Evolutionary conservation across 2,888 invertebrate species (phyloP), one percentile per base, ranked within the genome.

Genomic region (Nebria brevicollis): DNA sequence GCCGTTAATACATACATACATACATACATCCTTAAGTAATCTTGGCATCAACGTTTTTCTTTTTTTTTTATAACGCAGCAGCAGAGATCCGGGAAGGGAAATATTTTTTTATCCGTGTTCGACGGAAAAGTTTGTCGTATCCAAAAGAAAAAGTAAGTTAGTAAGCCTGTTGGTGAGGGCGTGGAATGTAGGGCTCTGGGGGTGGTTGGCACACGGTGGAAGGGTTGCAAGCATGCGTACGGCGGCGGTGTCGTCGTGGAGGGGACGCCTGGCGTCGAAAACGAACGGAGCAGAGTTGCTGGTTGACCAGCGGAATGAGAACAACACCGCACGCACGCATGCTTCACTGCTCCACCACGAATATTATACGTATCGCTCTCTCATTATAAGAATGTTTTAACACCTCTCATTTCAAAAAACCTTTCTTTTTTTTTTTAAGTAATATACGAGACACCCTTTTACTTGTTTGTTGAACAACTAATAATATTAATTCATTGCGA

Each of bases 111-210:
- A 81, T 77, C 76, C 76, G 66, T 76, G 79, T 75, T 66, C 79
- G 43, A 20, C 42, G 80, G 70, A 86, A 87, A 87, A 86, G 85
- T 86, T 86, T 83, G 13, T 85, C 81, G 83, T 83, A 84, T 84
- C 84, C 82, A 84, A 85, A 84, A 84, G 84, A 87, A 86, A 87
- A 87, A 87, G 86, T 86, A 87, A 88, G 87, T 87, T 87, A 86
- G 87, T 88, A 88, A 88, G 87, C 88, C 87, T 87, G 86, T 87
- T 86, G 85, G 87, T 84, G 86, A 86, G 87, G 88, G 87, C 87
- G 87, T 87, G 87, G 87, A 86, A 86, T 85, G 85, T 85, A 85
- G 86, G 84, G 84, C 83, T 80, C 25, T 78, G 76, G 75, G 76
- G 78, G 75, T 66, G 72, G 73, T 54, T 54, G 74, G 34, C 66